A percentile compares a stretch with the other conserved stretches of the same genome.
Evolutionary conservation across 2,113 vertebrate genomes (phyloP).

Genomic region (Nycticryphes semicollaris): DNA sequence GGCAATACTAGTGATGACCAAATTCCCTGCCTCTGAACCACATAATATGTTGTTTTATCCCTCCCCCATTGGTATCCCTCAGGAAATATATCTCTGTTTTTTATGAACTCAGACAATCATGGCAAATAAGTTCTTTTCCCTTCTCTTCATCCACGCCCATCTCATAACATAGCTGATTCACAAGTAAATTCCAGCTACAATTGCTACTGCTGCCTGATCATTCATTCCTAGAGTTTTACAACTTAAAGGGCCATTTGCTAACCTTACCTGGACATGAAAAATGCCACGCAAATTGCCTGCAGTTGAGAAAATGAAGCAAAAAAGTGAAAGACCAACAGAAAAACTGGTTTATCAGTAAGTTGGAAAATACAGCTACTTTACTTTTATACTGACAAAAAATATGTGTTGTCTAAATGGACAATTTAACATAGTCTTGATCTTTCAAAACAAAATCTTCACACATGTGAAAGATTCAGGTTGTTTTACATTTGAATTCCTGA

Average conservation of each 20-base stretch:
- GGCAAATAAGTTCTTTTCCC: not conserved
- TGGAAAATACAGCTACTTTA: not conserved
- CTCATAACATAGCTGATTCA: not conserved
- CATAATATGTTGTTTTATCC: not conserved
- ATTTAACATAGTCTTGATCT: not conserved
- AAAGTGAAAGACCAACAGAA: not conserved
- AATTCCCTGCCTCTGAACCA: not conserved
- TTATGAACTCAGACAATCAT: not conserved
- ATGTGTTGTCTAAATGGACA: not conserved
- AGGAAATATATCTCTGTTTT: not conserved
- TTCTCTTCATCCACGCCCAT: not conserved
- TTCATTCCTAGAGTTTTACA: not conserved
- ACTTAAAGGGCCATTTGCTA: not conserved
- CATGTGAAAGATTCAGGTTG: not conserved
- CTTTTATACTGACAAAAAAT: not conserved
- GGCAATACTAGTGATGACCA: not conserved
- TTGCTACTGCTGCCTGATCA: not conserved
- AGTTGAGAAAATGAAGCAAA: not conserved
- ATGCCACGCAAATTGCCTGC: not conserved
- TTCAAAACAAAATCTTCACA: not conserved
- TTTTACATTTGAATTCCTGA: conserved; percentile 6
- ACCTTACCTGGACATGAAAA: not conserved
- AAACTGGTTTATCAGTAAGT: not conserved
- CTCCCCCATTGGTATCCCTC: not conserved
- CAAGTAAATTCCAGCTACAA: not conserved